Evolutionary conservation across 2,113 vertebrate genomes (phyloP).

Genomic region (Hemicordylus capensis): DNA sequence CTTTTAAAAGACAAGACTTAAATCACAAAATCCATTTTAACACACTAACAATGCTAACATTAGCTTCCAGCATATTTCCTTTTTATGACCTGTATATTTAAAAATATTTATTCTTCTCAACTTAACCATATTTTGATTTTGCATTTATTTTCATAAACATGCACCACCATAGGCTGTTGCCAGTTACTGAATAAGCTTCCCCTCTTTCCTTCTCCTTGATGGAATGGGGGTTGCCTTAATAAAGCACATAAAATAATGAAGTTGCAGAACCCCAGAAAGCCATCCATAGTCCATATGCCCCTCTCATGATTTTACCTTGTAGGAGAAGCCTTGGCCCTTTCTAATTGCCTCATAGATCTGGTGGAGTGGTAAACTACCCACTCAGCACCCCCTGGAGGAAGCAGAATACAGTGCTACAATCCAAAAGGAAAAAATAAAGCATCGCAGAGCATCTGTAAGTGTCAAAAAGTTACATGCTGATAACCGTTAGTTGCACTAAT

Average conservation of each 20-base stretch:
- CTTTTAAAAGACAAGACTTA: constrained; percentile 40
- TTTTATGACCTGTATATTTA: constrained; percentile 21
- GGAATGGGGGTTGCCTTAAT: not conserved
- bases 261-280: not conserved
- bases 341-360: not conserved
- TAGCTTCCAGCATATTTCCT: constrained; percentile 19
- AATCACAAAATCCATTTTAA: constrained; percentile 60
- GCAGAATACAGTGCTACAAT: not conserved
- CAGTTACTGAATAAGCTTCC: not conserved
- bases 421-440: not conserved
- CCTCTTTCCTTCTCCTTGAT: not conserved
- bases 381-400: not conserved
- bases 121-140: not conserved
- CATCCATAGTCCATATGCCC: not conserved
- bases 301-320: not conserved
- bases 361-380: not conserved
- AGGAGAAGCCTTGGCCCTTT: not conserved
- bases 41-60: constrained; percentile 18
- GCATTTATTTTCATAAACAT: constrained; percentile 3
- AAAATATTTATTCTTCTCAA: constrained; percentile 5
- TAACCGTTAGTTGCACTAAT: no score
- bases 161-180: not conserved
- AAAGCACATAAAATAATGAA: not conserved
- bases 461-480: not conserved
- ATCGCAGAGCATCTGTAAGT: not conserved